Conservation (phyloP, 2,888 invertebrate species). For the Melanophora roralis region DNA sequence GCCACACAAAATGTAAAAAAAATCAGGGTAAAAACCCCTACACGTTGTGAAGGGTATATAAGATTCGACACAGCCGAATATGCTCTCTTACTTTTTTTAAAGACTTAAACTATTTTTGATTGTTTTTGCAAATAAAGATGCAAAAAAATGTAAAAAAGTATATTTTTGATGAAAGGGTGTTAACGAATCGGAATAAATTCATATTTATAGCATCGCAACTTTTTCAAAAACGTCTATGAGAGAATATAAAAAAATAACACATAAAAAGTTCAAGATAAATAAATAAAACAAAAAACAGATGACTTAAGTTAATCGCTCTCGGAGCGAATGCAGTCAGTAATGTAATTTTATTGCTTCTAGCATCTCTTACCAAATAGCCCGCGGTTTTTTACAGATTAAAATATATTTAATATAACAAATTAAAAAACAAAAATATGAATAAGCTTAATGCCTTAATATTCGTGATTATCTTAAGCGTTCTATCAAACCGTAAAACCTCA, state of each 20-base stretch:
- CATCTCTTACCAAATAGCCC: neutral
- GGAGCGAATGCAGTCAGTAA: constrained; percentile 25
- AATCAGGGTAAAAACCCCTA: too few relatives aligned
- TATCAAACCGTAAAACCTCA: neutral
- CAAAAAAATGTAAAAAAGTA: too few relatives aligned
- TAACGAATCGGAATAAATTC: too few relatives aligned
- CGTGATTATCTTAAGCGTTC: constrained; percentile 7
- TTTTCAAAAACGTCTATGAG: too few relatives aligned
- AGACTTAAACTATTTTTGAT: too few relatives aligned
- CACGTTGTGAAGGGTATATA: too few relatives aligned
- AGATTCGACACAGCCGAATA: too few relatives aligned
- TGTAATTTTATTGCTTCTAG: neutral
- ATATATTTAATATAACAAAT: neutral
- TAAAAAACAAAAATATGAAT: constrained; percentile 17
- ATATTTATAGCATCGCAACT: too few relatives aligned
- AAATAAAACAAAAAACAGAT: neutral
- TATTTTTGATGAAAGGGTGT: too few relatives aligned
- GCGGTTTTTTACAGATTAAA: neutral
- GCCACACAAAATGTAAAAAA: too few relatives aligned
- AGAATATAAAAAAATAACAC: neutral
- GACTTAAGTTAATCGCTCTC: neutral
- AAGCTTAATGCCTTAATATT: constrained; percentile 17
- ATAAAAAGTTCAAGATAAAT: neutral
- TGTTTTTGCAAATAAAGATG: too few relatives aligned
- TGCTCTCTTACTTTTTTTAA: too few relatives aligned